phyloP scores from a whole-genome alignment of 2,797 vertebrate genomes.

The Mastacembelus armatus region DNA sequence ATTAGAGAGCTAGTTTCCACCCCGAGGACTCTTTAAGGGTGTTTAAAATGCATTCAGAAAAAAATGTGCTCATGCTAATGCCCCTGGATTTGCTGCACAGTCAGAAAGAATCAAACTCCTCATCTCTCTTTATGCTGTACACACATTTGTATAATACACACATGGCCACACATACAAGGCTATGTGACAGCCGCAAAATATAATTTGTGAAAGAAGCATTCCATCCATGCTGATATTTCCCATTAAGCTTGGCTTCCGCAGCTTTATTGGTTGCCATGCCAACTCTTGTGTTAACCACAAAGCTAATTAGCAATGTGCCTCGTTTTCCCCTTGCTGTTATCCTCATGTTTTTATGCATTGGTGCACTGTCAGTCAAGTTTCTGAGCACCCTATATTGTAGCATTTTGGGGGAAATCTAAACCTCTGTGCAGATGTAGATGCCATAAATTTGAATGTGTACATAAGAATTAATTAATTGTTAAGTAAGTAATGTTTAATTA shows the following conservation, averaged over 20 bases:
- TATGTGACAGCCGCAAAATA: conserved; percentile 22
- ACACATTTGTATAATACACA: conserved; percentile 38
- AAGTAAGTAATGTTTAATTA: too few species aligned
- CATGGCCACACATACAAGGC: not conserved
- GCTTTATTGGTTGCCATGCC: conserved; percentile 64
- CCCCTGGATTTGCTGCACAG: conserved; percentile 25
- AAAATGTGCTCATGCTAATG: conserved; percentile 14
- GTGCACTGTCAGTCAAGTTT: conserved; percentile 42
- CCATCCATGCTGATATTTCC: conserved; percentile 45
- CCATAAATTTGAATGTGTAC: conserved; percentile 9
- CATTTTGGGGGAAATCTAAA: not conserved
- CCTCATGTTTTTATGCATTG: conserved; percentile 50
- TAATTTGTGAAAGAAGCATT: conserved; percentile 52
- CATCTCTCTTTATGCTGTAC: conserved; percentile 33
- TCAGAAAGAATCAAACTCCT: conserved; percentile 38
- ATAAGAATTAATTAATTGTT: conserved; percentile 9
- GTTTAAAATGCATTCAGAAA: conserved; percentile 58
- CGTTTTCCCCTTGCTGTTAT: conserved; percentile 36
- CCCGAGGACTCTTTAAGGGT: conserved; percentile 53
- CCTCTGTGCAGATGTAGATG: not conserved
- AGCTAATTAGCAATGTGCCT: conserved; percentile 64
- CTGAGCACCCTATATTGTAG: conserved; percentile 2
- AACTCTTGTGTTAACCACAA: conserved; percentile 50
- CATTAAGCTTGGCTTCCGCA: conserved; percentile 41
- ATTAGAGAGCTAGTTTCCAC: conserved; percentile 12